Percentiles rank a stretch among this genome's conserved stretches.
Conservation (phyloP, 2,888 invertebrate genomes). For the Agrochola litura region DNA sequence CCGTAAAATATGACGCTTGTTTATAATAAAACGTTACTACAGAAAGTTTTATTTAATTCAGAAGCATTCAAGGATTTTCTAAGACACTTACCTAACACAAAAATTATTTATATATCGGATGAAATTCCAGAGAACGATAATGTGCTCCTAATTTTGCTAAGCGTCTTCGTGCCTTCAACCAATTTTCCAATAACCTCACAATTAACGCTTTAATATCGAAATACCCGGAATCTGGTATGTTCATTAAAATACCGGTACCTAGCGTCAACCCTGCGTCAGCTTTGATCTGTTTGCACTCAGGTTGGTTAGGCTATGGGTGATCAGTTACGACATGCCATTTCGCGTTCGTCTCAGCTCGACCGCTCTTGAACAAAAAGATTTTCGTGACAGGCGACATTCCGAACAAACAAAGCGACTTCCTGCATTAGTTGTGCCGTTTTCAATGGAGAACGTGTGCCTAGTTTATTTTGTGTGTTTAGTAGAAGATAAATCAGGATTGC, state of each 20-base stretch:
- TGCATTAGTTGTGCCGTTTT: constrained; percentile 30
- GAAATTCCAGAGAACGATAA: constrained; percentile 11
- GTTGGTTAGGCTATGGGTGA: constrained; percentile 62
- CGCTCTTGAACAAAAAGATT: constrained; percentile 60
- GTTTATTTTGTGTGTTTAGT: constrained; percentile 15
- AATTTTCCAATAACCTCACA: constrained; percentile 41
- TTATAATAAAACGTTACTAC: constrained; percentile 47
- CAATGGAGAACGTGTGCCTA: constrained; percentile 14
- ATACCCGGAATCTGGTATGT: constrained; percentile 50
- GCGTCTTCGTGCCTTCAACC: not conserved
- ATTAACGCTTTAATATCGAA: constrained; percentile 30
- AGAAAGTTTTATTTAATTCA: constrained; percentile 31
- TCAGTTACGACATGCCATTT: constrained; percentile 70
- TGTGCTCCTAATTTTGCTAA: constrained; percentile 10
- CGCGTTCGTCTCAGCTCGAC: constrained; percentile 47
- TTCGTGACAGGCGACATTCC: constrained; percentile 46
- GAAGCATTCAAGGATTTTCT: constrained; percentile 27
- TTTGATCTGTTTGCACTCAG: constrained; percentile 75
- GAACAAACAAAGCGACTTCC: constrained; percentile 54
- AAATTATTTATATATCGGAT: constrained; percentile 3
- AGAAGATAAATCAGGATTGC: not conserved
- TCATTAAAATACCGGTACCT: constrained; percentile 41
- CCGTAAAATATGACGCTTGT: constrained; percentile 50
- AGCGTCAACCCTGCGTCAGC: constrained; percentile 67
- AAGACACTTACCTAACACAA: constrained; percentile 18